Conservation (phyloP, 2,113 vertebrate genomes). For the Otus sunia region DNA sequence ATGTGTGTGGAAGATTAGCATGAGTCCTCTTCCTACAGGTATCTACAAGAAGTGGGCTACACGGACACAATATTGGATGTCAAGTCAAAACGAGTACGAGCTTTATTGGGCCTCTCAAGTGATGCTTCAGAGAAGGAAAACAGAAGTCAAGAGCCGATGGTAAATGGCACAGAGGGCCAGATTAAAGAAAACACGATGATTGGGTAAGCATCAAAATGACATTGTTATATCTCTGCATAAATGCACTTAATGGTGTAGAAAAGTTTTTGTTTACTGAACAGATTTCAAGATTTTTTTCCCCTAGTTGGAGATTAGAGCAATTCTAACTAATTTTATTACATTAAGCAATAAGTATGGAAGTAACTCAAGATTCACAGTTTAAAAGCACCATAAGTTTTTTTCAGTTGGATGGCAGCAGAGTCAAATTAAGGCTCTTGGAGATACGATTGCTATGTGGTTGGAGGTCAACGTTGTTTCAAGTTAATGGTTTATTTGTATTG, state of each 20-base stretch:
- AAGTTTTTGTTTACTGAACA: background rate
- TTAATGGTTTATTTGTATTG: background rate
- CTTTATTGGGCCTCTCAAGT: conserved; percentile 88
- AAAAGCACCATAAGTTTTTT: background rate
- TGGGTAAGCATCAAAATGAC: conserved; percentile 75
- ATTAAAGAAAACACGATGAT: conserved; percentile 85
- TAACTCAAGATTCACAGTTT: background rate
- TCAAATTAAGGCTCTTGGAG: background rate
- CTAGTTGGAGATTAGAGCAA: background rate
- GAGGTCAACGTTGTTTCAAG: background rate
- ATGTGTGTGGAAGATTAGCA: background rate
- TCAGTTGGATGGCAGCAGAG: background rate
- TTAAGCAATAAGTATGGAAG: background rate
- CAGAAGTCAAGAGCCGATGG: conserved; percentile 84
- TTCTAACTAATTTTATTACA: background rate
- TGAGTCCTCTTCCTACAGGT: conserved; percentile 75
- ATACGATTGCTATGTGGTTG: background rate
- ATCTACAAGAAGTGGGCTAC: conserved; percentile 96
- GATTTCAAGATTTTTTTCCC: background rate
- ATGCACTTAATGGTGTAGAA: background rate
- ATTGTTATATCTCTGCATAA: background rate
- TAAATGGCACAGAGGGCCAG: conserved; percentile 89
- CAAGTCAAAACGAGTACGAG: conserved; percentile 89
- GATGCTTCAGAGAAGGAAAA: conserved; percentile 83
- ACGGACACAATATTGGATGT: conserved; percentile 95